A percentile compares a stretch with the other conserved stretches of the same genome.
Conservation (phyloP, 2,888 invertebrate genomes). For the Octodonta nipae region DNA sequence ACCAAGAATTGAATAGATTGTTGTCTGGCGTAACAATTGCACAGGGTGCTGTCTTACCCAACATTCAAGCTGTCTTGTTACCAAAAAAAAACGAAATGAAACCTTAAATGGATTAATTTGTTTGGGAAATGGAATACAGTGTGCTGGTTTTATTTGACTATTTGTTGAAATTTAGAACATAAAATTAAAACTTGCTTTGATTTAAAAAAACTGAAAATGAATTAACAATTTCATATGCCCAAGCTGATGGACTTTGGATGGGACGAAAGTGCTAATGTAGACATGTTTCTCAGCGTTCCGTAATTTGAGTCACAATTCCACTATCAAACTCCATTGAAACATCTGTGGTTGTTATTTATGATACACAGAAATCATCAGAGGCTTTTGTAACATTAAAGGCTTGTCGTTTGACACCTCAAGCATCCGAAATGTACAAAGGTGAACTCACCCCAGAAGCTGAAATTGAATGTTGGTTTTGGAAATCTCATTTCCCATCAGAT, state of each 20-base stretch:
- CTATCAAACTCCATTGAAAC: conserved; percentile 98
- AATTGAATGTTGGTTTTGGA: conserved; percentile 84
- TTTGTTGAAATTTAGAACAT: no score
- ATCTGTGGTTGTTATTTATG: conserved; percentile 95
- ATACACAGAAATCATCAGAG: conserved; percentile 89
- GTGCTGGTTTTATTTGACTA: no score
- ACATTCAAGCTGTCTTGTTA: no score
- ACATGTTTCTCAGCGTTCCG: conserved; percentile 86
- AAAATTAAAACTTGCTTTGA: no score
- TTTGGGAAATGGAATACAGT: no score
- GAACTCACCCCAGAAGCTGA: conserved; percentile 91
- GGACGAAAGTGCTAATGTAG: conserved; percentile 98
- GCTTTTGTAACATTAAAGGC: conserved; percentile 93
- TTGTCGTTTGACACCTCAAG: conserved; percentile 87
- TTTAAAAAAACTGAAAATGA: conserved; percentile 56
- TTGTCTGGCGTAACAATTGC: no score
- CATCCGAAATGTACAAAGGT: conserved; percentile 87
- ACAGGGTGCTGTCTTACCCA: no score
- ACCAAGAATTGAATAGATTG: no score
- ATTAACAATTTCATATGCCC: conserved; percentile 71
- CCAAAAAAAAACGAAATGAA: no score
- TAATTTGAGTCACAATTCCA: conserved; percentile 93
- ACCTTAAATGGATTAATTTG: no score
- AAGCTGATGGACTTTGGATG: conserved; percentile 96
- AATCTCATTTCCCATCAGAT: conserved; percentile 93